Base-by-base conservation (phyloP, 2,113 vertebrate species). In the Microtus oregoni region DNA sequence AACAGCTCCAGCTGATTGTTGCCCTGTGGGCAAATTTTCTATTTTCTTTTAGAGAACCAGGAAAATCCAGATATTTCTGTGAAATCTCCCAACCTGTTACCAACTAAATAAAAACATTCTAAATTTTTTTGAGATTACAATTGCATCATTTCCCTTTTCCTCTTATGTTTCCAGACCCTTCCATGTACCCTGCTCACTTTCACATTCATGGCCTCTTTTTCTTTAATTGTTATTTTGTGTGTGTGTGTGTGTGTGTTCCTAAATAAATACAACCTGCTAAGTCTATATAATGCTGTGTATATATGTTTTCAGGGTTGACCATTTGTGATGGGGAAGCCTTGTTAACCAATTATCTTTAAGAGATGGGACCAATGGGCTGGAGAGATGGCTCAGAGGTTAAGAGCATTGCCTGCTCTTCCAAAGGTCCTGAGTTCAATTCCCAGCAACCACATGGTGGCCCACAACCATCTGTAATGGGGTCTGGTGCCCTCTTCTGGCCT, bases 41-140 rank as follows among this genome's bases (percentile, higher is more conserved):
- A 1, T 78, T 90, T 65, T 35, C 68, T 77, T 75, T 85, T 72
- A 55, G 89, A 92, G n/a, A 91, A 30, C 70, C 22, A 63, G 50
- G 35, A 73, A 73, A 89, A 86, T 63, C 24, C 15, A 75, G 30
- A 32, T 55, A 7, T 65, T 72, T 89, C 32, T 20, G 8, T 85
- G 77, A 92, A 77, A 83, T 82, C n/a, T 90, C 52, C 44, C 8
- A 75, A 20, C 13, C 20, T 83, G 22, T 94, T 75, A 6, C 63
- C 41, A 91, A n/a, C 35, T 87, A 90, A 92, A 82, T 91, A 68
- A 35, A 83, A 65, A 65, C 58, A 55, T 72, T 88, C 75, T 50
- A 44, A 68, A 35, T 28, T 32, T 83, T 63, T 85, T 85, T 85
- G 26, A 85, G 38, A 65, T 85, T 85, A 44, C 41, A 41, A 10